Conservation (phyloP, 2,113 vertebrate species). For the Neomonachus schauinslandi region DNA sequence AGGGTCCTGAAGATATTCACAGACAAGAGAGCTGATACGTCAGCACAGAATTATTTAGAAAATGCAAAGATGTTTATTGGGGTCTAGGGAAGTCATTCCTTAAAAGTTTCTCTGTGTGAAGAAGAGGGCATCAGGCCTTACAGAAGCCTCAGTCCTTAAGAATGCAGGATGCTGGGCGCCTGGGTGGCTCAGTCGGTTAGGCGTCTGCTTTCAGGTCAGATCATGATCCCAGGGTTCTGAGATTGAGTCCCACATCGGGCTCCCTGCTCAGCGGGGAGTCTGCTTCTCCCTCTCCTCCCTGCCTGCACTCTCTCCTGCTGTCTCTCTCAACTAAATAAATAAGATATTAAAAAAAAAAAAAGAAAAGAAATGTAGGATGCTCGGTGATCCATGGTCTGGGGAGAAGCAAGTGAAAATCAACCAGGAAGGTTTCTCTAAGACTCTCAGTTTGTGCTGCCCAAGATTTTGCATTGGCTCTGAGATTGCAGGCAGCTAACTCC, state of each 20-base stretch:
- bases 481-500: not conserved
- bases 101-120: not conserved
- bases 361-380: not conserved
- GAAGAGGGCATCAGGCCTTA: not conserved
- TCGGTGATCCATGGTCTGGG: not conserved
- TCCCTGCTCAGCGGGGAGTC: not conserved
- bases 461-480: not conserved
- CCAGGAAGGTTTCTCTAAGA: not conserved
- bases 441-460: not conserved
- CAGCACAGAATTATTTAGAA: not conserved
- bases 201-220: not conserved
- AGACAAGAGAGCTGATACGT: not conserved
- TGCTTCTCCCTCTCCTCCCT: not conserved
- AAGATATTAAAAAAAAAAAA: not conserved
- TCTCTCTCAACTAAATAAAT: not conserved
- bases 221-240: not conserved
- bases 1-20: not conserved
- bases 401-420: not conserved
- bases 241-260: not conserved
- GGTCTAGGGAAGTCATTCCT: not conserved
- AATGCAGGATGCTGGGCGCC: not conserved
- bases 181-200: not conserved
- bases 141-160: not conserved
- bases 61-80: not conserved
- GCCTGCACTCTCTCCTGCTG: not conserved